These are phyloP conservation scores for Leptopilina boulardi DNA, from an alignment of 1,140 invertebrate species.

Conservation along the genomic window DNA sequence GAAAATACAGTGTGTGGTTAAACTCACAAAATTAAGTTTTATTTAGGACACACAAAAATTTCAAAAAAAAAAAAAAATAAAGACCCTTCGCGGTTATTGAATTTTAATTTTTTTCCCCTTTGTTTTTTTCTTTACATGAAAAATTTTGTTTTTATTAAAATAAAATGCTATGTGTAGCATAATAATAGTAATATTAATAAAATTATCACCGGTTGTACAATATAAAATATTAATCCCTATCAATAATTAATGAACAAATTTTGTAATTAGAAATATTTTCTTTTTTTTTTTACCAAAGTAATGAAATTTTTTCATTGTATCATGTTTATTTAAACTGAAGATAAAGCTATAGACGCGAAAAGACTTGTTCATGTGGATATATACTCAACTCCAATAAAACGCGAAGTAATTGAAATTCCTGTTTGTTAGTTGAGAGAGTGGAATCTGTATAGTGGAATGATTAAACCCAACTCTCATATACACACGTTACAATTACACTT, in stretches of 20 bases:
- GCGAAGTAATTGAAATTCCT: slow-evolving; percentile 6
- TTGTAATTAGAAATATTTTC: too few species aligned
- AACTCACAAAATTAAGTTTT: not conserved
- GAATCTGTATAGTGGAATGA: not conserved
- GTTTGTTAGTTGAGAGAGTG: slow-evolving; percentile 6
- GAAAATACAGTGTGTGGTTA: not conserved
- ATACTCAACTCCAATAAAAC: slow-evolving; percentile 4
- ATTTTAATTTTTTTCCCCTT: too few species aligned
- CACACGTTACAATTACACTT: not conserved
- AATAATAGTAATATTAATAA: too few species aligned
- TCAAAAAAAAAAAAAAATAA: not conserved
- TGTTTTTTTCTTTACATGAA: too few species aligned
- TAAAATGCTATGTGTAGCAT: too few species aligned
- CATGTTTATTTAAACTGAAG: not conserved
- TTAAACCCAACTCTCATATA: not conserved
- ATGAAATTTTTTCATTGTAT: too few species aligned
- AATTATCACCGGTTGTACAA: too few species aligned
- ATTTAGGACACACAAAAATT: not conserved
- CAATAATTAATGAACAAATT: too few species aligned
- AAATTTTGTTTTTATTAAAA: too few species aligned
- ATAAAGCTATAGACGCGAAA: not conserved
- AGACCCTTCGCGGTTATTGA: not conserved
- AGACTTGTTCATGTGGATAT: not conserved
- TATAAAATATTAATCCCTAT: too few species aligned
- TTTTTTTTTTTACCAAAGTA: too few species aligned